Evolutionary conservation across 1,140 invertebrate species (phyloP).

Genomic region (Planococcus citri): DNA sequence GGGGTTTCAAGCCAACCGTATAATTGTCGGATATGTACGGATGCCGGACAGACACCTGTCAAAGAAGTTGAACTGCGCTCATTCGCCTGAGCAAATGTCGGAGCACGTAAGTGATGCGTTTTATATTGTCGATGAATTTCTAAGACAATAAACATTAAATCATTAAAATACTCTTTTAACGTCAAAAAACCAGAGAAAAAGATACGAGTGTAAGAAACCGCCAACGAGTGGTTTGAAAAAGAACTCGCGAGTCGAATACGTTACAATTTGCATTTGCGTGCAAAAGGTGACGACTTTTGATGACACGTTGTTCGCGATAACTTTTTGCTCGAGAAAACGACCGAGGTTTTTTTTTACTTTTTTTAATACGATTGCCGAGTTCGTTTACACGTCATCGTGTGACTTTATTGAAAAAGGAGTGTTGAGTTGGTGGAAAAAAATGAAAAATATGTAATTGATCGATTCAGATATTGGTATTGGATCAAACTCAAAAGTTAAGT

Average conservation of each 20-base stretch:
- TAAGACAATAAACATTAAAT: slow-evolving; percentile 16
- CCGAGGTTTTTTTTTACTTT: too few species aligned
- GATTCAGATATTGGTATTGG: too few species aligned
- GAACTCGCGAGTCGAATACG: not conserved
- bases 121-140: slow-evolving; percentile 19
- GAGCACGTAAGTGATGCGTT: slow-evolving; percentile 19
- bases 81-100: slow-evolving; percentile 16
- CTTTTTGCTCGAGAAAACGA: not conserved
- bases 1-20: slow-evolving; percentile 18
- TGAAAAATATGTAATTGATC: too few species aligned
- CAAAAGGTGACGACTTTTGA: not conserved
- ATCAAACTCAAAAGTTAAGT: too few species aligned
- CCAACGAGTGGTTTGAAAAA: not conserved
- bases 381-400: too few species aligned
- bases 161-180: slow-evolving; percentile 14
- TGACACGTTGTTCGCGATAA: not conserved
- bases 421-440: too few species aligned
- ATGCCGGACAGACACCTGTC: slow-evolving; percentile 18
- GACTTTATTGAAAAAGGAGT: too few species aligned
- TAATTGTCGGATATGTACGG: slow-evolving; percentile 20
- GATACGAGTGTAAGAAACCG: not conserved
- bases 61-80: slow-evolving; percentile 19
- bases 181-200: not conserved
- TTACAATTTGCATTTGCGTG: not conserved
- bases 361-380: too few species aligned